phyloP scores from a whole-genome alignment of 1,140 invertebrate species.

The Euglossa dilemma region DNA sequence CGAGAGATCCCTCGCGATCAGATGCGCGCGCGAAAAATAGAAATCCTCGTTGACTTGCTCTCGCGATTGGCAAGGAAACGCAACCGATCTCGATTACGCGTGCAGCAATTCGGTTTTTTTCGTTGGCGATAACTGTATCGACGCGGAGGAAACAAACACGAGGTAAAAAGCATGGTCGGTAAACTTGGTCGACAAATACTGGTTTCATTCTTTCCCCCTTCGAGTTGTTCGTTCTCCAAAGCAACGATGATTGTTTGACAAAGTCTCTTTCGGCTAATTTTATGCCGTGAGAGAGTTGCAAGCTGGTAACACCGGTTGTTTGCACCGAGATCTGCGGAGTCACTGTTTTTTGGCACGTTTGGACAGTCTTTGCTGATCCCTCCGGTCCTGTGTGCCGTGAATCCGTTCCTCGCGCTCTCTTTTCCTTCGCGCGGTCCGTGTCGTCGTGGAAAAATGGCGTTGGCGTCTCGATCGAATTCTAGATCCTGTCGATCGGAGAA shows the following conservation, averaged over 20 bases:
- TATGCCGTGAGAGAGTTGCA: constrained; percentile 3
- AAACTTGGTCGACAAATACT: constrained; percentile 20
- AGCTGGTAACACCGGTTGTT: constrained; percentile 16
- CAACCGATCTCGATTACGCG: no score
- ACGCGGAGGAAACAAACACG: not conserved
- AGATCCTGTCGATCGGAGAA: no score
- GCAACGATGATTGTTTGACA: constrained; percentile 12
- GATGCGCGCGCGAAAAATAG: not conserved
- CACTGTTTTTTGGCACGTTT: constrained; percentile 12
- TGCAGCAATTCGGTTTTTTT: not conserved
- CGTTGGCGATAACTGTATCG: not conserved
- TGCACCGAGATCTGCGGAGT: constrained; percentile 1
- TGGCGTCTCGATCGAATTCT: not conserved
- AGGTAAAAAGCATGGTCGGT: not conserved
- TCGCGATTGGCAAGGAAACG: not conserved
- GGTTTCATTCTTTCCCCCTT: not conserved
- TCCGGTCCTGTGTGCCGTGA: not conserved
- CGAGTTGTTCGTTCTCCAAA: not conserved
- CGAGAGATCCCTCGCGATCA: no score
- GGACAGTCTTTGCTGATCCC: not conserved
- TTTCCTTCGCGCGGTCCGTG: no score
- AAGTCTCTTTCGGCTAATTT: constrained; percentile 29
- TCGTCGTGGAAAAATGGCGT: no score
- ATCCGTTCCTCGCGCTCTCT: no score
- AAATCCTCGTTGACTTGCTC: not conserved